Percentiles rank a stretch among this genome's conserved stretches.
phyloP scores from a whole-genome alignment of 2,797 vertebrate species.

The Alosa sapidissima region DNA sequence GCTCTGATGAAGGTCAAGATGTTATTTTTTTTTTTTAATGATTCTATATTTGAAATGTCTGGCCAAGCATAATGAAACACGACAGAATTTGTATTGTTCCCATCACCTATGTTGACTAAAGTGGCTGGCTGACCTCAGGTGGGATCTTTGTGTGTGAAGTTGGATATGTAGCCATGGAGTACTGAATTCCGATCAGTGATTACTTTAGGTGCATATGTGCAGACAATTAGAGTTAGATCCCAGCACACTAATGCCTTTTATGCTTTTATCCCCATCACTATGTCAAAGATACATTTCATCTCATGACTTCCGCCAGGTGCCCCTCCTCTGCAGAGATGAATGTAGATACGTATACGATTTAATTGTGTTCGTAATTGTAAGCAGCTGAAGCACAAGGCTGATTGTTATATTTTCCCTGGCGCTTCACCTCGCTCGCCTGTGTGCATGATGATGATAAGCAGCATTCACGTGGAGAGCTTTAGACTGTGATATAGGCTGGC shows the following conservation, averaged over 20 bases:
- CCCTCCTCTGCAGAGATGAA: not conserved
- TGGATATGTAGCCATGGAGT: not conserved
- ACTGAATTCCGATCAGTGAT: not conserved
- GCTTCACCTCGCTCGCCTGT: not conserved
- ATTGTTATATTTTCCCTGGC: not conserved
- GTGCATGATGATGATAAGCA: not conserved
- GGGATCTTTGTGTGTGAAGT: no score
- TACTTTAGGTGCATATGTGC: not conserved
- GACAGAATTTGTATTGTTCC: not conserved
- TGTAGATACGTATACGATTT: not conserved
- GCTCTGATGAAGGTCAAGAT: not conserved
- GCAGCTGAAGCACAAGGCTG: not conserved
- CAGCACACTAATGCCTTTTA: not conserved
- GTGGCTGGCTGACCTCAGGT: no score
- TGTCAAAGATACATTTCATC: not conserved
- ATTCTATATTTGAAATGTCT: not conserved
- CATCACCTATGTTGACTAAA: not conserved
- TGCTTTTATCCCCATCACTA: not conserved
- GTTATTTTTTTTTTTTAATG: not conserved
- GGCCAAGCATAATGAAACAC: not conserved
- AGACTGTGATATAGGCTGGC: slow-evolving; percentile 4
- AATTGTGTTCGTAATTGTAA: not conserved
- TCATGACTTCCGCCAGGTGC: not conserved
- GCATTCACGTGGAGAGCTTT: not conserved
- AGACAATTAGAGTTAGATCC: no score